phyloP scores from a whole-genome alignment of 2,888 invertebrate genomes.

The Tetranychus piercei region DNA sequence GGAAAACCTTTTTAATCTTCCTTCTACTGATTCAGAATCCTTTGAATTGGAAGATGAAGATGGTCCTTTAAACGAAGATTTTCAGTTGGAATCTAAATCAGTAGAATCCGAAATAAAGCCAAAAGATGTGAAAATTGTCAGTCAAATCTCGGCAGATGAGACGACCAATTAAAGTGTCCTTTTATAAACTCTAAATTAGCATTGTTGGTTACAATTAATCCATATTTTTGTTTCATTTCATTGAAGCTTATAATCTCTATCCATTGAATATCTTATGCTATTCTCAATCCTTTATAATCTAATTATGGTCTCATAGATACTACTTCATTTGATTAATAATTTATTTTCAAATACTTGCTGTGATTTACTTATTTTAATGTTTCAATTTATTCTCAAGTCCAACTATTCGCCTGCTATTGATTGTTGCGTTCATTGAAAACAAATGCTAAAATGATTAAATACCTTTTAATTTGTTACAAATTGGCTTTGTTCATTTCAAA shows the following conservation, averaged over 20 bases:
- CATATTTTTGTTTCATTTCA: no score
- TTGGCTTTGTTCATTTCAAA: no score
- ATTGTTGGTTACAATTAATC: no score
- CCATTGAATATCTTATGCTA: no score
- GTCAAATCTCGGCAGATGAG: slow-evolving; percentile 21
- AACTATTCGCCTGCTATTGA: no score
- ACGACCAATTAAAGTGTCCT: background rate
- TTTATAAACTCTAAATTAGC: no score
- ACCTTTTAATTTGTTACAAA: no score
- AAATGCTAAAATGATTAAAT: no score
- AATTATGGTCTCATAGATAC: no score
- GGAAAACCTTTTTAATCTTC: background rate
- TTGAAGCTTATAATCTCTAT: no score
- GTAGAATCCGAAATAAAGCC: background rate
- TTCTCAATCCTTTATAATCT: no score
- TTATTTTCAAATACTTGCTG: background rate
- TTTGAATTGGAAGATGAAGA: slow-evolving; percentile 9
- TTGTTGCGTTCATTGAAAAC: no score
- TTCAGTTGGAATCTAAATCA: background rate
- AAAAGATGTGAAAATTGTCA: slow-evolving; percentile 9
- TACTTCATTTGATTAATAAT: background rate
- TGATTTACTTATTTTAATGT: background rate
- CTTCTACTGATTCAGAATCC: slow-evolving; percentile 13
- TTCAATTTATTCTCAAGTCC: background rate
- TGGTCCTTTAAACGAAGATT: background rate